Evolutionary conservation across 2,888 invertebrate species (phyloP).

Genomic region (Ophraella communa): DNA sequence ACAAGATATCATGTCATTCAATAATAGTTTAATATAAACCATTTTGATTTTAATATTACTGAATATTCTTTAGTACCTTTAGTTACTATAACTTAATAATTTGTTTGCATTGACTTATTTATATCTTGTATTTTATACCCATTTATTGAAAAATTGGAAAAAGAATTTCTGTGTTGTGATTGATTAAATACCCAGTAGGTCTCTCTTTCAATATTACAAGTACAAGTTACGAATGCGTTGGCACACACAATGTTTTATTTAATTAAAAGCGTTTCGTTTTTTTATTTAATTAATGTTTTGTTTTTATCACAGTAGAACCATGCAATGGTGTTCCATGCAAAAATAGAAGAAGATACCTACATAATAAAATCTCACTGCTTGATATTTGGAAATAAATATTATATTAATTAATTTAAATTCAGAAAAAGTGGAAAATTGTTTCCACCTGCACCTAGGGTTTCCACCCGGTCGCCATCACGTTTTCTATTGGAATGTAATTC

Average conservation of each 20-base stretch:
- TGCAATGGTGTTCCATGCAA: neutral
- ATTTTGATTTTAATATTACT: too few relatives aligned
- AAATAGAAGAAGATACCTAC: neutral
- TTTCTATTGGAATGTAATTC: too few relatives aligned
- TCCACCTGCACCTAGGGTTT: too few relatives aligned
- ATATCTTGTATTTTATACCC: neutral
- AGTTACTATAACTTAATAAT: too few relatives aligned
- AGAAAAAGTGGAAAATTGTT: too few relatives aligned
- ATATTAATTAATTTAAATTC: neutral
- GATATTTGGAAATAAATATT: neutral
- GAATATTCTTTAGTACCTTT: too few relatives aligned
- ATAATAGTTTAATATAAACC: too few relatives aligned
- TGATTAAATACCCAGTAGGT: neutral
- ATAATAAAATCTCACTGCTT: neutral
- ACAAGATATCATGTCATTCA: neutral
- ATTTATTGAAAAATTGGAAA: neutral
- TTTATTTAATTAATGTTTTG: neutral
- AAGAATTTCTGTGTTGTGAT: neutral
- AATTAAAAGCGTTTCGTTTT: neutral
- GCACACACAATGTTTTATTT: neutral
- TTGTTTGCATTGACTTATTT: too few relatives aligned
- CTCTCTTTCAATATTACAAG: neutral
- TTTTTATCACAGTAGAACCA: neutral
- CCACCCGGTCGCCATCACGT: too few relatives aligned
- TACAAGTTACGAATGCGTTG: neutral